Base-by-base conservation (phyloP, 1,140 invertebrate species). In the Drosophila jambulina region DNA sequence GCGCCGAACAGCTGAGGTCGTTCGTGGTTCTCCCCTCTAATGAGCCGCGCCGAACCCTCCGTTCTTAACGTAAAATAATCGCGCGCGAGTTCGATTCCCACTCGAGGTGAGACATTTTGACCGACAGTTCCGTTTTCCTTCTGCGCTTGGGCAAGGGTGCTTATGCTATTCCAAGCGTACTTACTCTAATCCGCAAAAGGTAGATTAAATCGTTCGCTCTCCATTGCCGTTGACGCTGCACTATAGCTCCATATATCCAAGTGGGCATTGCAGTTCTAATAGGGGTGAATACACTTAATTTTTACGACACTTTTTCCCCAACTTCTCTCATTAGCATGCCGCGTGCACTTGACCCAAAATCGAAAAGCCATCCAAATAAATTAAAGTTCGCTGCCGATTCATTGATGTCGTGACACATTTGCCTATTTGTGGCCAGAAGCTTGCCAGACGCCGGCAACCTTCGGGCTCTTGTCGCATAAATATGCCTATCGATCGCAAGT, bases 181-280 rank as follows among this genome's bases (percentile, higher is more conserved):
- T 64, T 57, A 79, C 86, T 92, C 91, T 91, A 92, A 92, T 92
- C 91, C 58, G 91, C 84, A 75, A 51, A 90, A 92, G 91, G 91
- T 83, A 92, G 91, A 92, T 77, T 5, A 74, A 92, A 88, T 92
- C 91, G 91, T 92, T 92, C 86, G 58, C 65, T 82, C 78, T 72
- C 49, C 21, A 67, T 25, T 75, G 74, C 91, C 91, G 91, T 92
- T 90, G 85, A 90, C 85, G 27, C 85, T 87, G 83, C 76, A 88
- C 64, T 90, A 84, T 58, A 12, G 80, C 19, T 78, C 83, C 82
- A 78, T 86, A 56, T 62, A 45, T 61, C 21, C 74, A 84, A 84
- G 85, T 90, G 85, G 60, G 53, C 83, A 88, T 80, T 87, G 80
- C 84, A 84, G 84, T 67, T 87, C 72, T 29, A n/a, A 88, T 49